These are phyloP conservation scores for Jacana jacana DNA, from an alignment of 2,113 vertebrate genomes.

Conservation along the genomic window DNA sequence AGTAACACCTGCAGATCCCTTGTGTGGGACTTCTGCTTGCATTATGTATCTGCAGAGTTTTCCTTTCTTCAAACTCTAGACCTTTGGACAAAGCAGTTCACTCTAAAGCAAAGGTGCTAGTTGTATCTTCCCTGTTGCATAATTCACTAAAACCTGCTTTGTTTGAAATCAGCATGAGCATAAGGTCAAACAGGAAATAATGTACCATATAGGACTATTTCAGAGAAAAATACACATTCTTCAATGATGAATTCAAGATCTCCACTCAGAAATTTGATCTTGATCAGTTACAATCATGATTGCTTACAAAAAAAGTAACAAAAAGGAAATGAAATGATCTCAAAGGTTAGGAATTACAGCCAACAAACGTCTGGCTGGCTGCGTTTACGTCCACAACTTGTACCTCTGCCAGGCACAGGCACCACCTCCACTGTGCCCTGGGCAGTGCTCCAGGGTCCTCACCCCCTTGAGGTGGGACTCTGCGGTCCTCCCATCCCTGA, in stretches of 20 bases:
- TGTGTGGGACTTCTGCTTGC: not conserved
- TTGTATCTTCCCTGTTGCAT: not conserved
- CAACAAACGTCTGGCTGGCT: not conserved
- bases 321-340: not conserved
- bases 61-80: not conserved
- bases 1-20: not conserved
- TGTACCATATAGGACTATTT: not conserved
- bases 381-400: fast-evolving
- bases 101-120: not conserved
- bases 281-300: not conserved
- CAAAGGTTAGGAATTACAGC: not conserved
- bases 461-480: fast-evolving
- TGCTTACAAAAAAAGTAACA: not conserved
- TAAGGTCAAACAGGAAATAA: not conserved
- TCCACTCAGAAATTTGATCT: not conserved
- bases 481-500: not conserved
- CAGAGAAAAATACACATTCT: not conserved
- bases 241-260: not conserved
- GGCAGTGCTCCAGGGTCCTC: fast-evolving
- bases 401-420: not conserved
- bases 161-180: not conserved
- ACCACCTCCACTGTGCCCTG: not conserved
- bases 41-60: not conserved
- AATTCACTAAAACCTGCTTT: not conserved
- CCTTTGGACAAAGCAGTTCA: not conserved